Percentiles rank a stretch among this genome's conserved stretches.
Evolutionary conservation across 1,140 invertebrate genomes (phyloP).

Genomic region (Nylanderia fulva): DNA sequence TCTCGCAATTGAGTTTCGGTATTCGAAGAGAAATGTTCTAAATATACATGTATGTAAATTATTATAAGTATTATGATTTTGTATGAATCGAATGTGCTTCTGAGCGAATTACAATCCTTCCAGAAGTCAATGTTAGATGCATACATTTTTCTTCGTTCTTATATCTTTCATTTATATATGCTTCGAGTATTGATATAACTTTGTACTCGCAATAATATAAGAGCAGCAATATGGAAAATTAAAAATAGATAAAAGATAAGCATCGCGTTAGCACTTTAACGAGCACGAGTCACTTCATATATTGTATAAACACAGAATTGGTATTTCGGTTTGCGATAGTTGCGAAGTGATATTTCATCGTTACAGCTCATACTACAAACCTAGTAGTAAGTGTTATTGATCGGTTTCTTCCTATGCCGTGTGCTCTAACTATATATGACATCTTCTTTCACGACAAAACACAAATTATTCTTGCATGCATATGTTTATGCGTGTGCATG

Average conservation of each 20-base stretch:
- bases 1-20: background rate
- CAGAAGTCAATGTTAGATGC: constrained; percentile 6
- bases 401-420: constrained; percentile 2
- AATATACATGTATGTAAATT: no score
- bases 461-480: no score
- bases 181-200: constrained; percentile 11
- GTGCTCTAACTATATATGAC: background rate
- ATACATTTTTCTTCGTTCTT: background rate
- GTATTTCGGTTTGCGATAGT: constrained; percentile 1
- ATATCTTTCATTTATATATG: background rate
- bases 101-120: constrained; percentile 20
- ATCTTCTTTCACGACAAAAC: background rate
- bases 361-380: background rate
- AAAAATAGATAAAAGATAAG: background rate
- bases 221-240: background rate
- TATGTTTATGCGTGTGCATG: no score
- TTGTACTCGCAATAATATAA: background rate
- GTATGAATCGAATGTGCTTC: constrained; percentile 10
- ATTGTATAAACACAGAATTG: background rate
- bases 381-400: constrained; percentile 19
- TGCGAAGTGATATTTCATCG: background rate
- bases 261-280: background rate
- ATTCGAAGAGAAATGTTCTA: constrained; percentile 12
- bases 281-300: background rate
- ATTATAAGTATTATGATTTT: constrained; percentile 21